phyloP scores from a whole-genome alignment of 2,113 vertebrate genomes.

The Gracilinanus agilis region DNA sequence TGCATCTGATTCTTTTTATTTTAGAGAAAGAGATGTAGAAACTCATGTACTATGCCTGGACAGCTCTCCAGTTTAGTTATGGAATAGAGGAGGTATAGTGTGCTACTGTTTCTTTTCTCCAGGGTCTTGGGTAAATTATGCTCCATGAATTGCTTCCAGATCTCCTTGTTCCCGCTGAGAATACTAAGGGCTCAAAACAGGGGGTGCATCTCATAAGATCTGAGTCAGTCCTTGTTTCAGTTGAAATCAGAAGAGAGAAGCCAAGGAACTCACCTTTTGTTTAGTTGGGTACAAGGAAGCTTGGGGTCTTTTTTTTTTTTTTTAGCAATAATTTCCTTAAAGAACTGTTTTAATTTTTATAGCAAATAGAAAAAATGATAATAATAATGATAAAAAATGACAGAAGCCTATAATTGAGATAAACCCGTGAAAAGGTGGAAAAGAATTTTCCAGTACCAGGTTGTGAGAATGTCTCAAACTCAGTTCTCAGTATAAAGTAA shows the following conservation, averaged over 20 bases:
- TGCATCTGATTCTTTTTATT: conserved; percentile 57
- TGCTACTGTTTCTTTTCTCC: conserved; percentile 20
- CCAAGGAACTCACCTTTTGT: background rate
- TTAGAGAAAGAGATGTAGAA: conserved; percentile 52
- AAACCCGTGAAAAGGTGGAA: conserved; percentile 43
- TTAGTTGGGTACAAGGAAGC: conserved; percentile 8
- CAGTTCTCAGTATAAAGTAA: conserved; percentile 59
- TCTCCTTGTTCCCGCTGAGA: conserved; percentile 37
- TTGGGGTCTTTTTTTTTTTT: background rate
- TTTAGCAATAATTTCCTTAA: conserved; percentile 12
- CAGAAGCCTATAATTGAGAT: conserved; percentile 38
- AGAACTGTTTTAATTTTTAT: background rate
- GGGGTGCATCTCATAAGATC: conserved; percentile 12
- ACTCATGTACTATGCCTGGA: background rate
- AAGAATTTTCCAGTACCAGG: background rate
- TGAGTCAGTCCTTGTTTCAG: background rate
- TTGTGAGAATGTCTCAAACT: conserved; percentile 61
- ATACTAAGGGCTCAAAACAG: background rate
- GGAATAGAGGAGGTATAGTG: background rate
- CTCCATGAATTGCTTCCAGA: conserved; percentile 54
- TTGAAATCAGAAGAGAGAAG: background rate
- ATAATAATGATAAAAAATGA: background rate
- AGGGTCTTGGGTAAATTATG: conserved; percentile 52
- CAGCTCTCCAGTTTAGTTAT: background rate
- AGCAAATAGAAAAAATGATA: conserved; percentile 44